Base-by-base conservation (phyloP, 2,797 vertebrate species). In the Bryconaethiops microstoma region DNA sequence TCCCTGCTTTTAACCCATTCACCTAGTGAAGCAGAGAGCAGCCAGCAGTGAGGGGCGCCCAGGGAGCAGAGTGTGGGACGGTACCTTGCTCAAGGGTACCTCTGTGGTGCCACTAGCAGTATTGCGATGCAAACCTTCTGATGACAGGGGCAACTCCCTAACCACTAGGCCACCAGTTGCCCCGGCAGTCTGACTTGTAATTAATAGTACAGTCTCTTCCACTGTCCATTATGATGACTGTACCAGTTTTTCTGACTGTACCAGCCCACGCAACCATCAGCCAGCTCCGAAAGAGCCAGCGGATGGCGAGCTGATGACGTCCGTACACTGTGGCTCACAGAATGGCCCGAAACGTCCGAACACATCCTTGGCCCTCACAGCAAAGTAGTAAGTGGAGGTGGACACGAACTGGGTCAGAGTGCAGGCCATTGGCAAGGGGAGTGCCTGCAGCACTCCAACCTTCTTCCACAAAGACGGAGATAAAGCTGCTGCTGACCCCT, bases 321-420 rank as follows among this genome's bases (percentile, higher is more conserved):
- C 98, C 78, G 98, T 99, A 89, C 97, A 99, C 92, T 99, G 98
- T n/a, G 98, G 98, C 88, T 99, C 98, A 87, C 98, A 99, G 92
- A 99, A 99, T 35, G 95, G 92, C 88, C 98, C 97, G 82, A 97
- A 99, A 69, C 98, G 97, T 64, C 97, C 97, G n/a, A 96, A 97
- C 79, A 98, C 89, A 89, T 99, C 98, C 91, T 97, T 98, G 85
- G 97, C 97, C 86, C 97, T 93, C 59, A 99, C 98, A 0, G 98
- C 98, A 81, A 99, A 99, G 90, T 99, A 96, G 85, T 99, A 99
- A 42, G 98, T 99, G 88, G 98, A 99, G 79, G 98, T 97, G 19
- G 96, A 97, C 80, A 99, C 97, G 71, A 99, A 99, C 91, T 99
- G 98, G 0, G 98, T 99, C 69, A 99, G 96, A 2, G 98, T 99